Conservation (phyloP, 2,888 invertebrate species). For the Trissoscelio sp. region DNA sequence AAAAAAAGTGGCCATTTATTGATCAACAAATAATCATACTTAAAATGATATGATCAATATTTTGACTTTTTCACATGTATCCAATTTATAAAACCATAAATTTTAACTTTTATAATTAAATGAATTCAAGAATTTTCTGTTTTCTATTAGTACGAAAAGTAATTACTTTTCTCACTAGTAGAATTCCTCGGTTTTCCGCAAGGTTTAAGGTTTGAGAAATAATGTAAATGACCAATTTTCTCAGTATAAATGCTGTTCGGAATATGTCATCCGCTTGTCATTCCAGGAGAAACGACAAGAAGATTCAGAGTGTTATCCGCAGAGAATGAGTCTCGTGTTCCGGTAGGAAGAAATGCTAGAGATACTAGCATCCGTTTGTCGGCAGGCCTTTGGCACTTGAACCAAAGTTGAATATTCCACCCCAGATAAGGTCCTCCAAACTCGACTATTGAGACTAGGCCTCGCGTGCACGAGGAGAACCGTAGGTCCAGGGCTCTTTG, state of each 20-base stretch:
- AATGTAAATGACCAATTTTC: constrained; percentile 21
- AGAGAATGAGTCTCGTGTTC: constrained; percentile 6
- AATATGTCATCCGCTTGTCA: constrained; percentile 14
- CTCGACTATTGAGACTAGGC: constrained; percentile 57
- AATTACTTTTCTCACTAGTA: too few species aligned
- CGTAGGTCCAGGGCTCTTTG: constrained; percentile 46
- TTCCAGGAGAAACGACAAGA: constrained; percentile 27
- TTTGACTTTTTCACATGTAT: too few species aligned
- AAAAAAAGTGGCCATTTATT: too few species aligned
- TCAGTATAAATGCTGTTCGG: constrained; percentile 34
- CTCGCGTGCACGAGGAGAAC: constrained; percentile 48
- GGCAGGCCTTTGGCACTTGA: constrained; percentile 64
- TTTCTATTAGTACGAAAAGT: too few species aligned
- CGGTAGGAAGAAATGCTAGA: constrained; percentile 29
- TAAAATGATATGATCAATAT: too few species aligned
- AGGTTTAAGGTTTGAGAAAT: too few species aligned
- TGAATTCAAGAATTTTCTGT: too few species aligned
- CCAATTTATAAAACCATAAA: too few species aligned
- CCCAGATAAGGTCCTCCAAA: constrained; percentile 45
- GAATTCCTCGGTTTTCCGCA: background rate
- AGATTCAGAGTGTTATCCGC: constrained; percentile 3
- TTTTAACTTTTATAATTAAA: too few species aligned
- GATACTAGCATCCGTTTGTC: constrained; percentile 17
- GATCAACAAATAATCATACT: too few species aligned
- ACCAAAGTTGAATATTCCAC: constrained; percentile 36